Percentiles rank a stretch among this genome's conserved stretches.
Conservation (phyloP, 2,113 vertebrate species). For the Symphodus melops region DNA sequence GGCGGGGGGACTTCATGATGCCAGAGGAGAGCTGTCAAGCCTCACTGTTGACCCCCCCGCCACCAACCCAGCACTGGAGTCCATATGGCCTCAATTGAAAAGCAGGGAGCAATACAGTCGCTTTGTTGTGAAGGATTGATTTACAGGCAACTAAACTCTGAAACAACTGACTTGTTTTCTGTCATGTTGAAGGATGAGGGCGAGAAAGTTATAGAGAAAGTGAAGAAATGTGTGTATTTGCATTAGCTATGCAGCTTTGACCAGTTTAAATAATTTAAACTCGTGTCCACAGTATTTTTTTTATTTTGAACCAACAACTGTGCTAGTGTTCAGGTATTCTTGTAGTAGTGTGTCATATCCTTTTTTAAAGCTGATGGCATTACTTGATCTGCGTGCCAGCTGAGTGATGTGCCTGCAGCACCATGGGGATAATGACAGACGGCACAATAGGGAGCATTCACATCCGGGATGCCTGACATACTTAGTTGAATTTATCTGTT, state of each 20-base stretch:
- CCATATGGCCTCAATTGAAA: slow-evolving; percentile 55
- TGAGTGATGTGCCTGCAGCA: slow-evolving; percentile 35
- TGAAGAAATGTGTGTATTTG: slow-evolving; percentile 18
- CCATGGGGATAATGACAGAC: slow-evolving; percentile 21
- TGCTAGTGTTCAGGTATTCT: slow-evolving; percentile 21
- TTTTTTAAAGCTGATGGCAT: slow-evolving; percentile 40
- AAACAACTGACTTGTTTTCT: slow-evolving; percentile 50
- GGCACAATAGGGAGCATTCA: slow-evolving; percentile 38
- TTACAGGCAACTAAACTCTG: slow-evolving; percentile 20
- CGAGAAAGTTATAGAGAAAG: background rate
- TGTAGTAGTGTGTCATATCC: slow-evolving; percentile 37
- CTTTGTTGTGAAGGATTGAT: slow-evolving; percentile 15
- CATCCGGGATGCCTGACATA: slow-evolving; percentile 7
- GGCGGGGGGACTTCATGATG: background rate
- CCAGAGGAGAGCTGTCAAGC: slow-evolving; percentile 45
- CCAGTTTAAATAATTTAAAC: slow-evolving; percentile 46
- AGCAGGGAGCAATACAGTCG: slow-evolving; percentile 1
- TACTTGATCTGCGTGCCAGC: slow-evolving; percentile 43
- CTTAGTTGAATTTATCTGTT: slow-evolving; percentile 17
- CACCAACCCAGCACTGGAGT: slow-evolving; percentile 7
- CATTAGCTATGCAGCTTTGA: slow-evolving; percentile 6
- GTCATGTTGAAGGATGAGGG: slow-evolving; percentile 49
- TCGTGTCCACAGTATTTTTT: slow-evolving; percentile 5
- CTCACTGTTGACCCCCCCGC: slow-evolving; percentile 25
- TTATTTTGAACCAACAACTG: slow-evolving; percentile 22